Evolutionary conservation across 2,888 invertebrate genomes (phyloP), one percentile per base, ranked within the genome.

Genomic region (Galerucella calmariensis): DNA sequence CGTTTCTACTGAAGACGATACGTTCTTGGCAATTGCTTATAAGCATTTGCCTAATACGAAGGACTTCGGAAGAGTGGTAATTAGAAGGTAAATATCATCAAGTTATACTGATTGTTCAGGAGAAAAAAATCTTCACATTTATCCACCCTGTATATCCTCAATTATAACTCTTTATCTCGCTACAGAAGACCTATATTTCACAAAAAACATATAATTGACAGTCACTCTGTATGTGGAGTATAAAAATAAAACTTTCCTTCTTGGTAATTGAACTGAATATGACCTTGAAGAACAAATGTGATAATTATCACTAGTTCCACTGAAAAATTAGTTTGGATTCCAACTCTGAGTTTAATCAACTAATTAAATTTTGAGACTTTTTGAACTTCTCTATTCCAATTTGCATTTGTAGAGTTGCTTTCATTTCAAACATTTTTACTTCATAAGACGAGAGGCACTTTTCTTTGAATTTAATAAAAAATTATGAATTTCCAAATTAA

Each of bases 21-120:
- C 82, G 68, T 86, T 84, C 76, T 77, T 87, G 66, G 85, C 85
- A 5, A 81, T 87, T 27, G 84, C 84, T 10, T 85, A 84, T 27
- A 83, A 85, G 20, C 82, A 83, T 75, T 69, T 83, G 61, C 78
- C 81, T 61, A 81, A 84, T 70, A 82, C 84, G 0, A 81, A 84
- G 61, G 82, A 85, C 75, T 77, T 83, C 58, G 86, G 86, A 16
- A 78, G 80, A 71, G 78, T 87, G n/a, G 80, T 83, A 24, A 84
- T 87, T 24, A 80, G 80, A 77, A 82, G 81, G 86, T 86, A 80
- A 76, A 58, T 67, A 58, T 63, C 41, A 14, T 24, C 35, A 48
- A 14, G 1, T 48, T 48, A 48, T 14, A 1, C 48, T 48, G 12
- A 14, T 48, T 12, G 8, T 41, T 35, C 0, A 0, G 35, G 35